These are phyloP conservation scores for Panzeria rudis DNA, from an alignment of 2,888 invertebrate genomes.

Conservation along the genomic window DNA sequence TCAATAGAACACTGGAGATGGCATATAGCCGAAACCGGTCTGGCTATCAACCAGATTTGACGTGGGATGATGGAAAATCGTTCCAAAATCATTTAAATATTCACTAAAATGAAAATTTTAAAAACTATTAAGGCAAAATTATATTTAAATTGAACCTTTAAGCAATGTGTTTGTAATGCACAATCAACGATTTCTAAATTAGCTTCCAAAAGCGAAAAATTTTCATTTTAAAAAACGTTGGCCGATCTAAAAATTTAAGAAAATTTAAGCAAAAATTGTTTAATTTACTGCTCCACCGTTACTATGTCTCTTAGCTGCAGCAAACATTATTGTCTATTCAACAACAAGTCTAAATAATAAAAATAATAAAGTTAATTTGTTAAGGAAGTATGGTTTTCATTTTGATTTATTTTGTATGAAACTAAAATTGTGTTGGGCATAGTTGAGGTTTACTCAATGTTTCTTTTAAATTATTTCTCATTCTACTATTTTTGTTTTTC, in stretches of 20 bases:
- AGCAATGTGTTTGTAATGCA: no score
- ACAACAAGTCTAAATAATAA: background rate
- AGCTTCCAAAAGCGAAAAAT: no score
- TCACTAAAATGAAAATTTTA: background rate
- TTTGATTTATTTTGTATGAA: background rate
- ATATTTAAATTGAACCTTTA: no score
- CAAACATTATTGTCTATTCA: background rate
- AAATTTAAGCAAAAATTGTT: background rate
- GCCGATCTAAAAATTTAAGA: background rate
- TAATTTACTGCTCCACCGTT: no score
- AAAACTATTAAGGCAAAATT: no score
- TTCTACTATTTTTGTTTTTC: background rate
- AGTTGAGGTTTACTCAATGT: constrained; percentile 1
- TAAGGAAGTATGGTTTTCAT: background rate
- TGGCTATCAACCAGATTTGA: no score
- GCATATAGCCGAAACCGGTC: no score
- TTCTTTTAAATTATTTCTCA: constrained; percentile 1
- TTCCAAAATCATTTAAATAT: no score
- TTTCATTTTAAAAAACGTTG: background rate
- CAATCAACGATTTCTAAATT: no score
- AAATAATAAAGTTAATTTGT: constrained; percentile 8
- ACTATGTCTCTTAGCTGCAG: no score
- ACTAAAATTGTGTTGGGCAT: constrained; percentile 22
- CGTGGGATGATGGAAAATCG: no score
- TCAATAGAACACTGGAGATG: no score